A percentile compares a stretch with the other conserved stretches of the same genome.
Conservation (phyloP, 2,113 vertebrate genomes). For the Lophura nycthemera region DNA sequence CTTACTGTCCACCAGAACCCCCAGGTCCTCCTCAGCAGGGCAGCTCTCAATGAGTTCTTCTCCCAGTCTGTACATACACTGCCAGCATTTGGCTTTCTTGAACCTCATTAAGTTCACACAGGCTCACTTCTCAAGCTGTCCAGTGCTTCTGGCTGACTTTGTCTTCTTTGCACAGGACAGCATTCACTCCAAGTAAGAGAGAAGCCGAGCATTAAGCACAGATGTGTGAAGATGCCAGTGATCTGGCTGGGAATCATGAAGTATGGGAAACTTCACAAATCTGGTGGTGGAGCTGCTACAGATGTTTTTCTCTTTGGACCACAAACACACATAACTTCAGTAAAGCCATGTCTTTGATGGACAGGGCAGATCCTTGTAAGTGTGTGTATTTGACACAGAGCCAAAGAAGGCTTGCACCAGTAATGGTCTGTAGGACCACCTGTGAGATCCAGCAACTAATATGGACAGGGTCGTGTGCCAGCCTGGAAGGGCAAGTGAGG, state of each 20-base stretch:
- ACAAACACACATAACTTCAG: not conserved
- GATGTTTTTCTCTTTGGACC: not conserved
- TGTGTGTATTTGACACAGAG: not conserved
- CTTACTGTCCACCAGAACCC: too few relatives aligned
- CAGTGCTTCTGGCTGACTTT: not conserved
- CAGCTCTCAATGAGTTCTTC: too few relatives aligned
- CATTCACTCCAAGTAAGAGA: not conserved
- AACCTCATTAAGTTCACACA: not conserved
- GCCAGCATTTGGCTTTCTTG: not conserved
- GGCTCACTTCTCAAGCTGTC: not conserved
- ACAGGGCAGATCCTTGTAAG: not conserved
- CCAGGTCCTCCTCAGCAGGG: too few relatives aligned
- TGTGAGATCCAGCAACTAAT: not conserved
- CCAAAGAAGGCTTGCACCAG: not conserved
- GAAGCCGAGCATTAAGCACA: not conserved
- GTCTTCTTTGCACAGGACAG: not conserved
- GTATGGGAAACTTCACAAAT: not conserved
- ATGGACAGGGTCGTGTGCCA: rapidly evolving
- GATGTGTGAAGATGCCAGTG: not conserved
- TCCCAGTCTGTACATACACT: too few relatives aligned
- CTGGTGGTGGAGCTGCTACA: not conserved
- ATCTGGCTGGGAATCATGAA: not conserved
- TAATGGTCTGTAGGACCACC: not conserved
- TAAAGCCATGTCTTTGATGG: not conserved
- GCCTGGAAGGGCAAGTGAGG: not conserved